Evolutionary conservation across 2,888 invertebrate species (phyloP), one percentile per base, ranked within the genome.

Genomic region (Hipparchia sbordonii): DNA sequence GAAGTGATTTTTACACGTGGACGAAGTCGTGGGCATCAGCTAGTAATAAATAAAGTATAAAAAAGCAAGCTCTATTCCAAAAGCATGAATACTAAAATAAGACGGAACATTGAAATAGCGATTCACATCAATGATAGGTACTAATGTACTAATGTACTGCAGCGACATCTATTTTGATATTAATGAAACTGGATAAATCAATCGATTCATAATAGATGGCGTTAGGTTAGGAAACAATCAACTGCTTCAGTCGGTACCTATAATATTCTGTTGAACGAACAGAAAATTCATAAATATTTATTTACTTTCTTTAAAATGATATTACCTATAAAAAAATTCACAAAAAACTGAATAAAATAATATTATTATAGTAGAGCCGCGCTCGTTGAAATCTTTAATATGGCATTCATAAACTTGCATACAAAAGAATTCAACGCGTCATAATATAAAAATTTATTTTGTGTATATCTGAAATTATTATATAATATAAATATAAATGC

Each of bases 321-420:
- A 23, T 23, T 23, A 23, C 23, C 1, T 39, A 12, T n/a, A 56
- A 13, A 7, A 56, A 13, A 56, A 6, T 2, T n/a, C 6, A n/a
- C n/a, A 13, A 6, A 13, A 56, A 56, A 56, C 1, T 13, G 56
- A 6, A 13, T n/a, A 7, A 13, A 56, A 56, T 6, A 54, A n/a
- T 23, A 23, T 23, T 23, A 23, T 23, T 23, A 23, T 54, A 6
- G 1, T 2, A 9, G 9, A n/a, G 10, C 13, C 6, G 45, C 23
- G 45, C 68, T 5, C 39, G 68, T 68, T 68, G 60, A 68, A 33
- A 12, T 68, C 68, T 68, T 68, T 60, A 51, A 33, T 48, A 68
- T 68, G 46, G 33, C 46, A 13, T 2, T 13, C 13, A 39, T 8
- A 13, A 7, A n/a, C 39, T 12, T 5, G 2, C 39, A 39, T 33